Percentiles rank a stretch among this genome's conserved stretches.
Conservation (phyloP, 2,888 invertebrate species). For the Caenorhabditis doughertyi region DNA sequence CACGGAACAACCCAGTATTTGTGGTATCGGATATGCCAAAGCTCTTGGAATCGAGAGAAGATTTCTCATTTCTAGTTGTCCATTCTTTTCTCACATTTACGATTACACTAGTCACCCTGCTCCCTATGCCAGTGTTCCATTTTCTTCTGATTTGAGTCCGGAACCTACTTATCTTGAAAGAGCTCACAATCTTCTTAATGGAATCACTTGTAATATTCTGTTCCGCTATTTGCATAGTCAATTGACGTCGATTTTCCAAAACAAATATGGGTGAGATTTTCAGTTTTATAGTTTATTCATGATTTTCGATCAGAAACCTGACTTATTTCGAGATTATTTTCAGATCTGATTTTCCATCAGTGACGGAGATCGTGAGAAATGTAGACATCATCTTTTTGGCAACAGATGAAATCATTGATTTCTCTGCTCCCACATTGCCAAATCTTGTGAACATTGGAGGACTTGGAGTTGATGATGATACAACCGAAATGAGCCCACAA, state of each 20-base stretch:
- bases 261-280: constrained; percentile 50
- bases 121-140: constrained; percentile 41
- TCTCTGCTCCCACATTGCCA: constrained; percentile 71
- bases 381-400: constrained; percentile 73
- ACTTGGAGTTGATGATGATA: constrained; percentile 57
- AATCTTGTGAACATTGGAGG: constrained; percentile 76
- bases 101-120: constrained; percentile 43
- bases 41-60: constrained; percentile 69
- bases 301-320: not conserved
- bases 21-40: constrained; percentile 70
- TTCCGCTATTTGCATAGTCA: constrained; percentile 11
- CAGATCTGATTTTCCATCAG: constrained; percentile 69
- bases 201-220: constrained; percentile 6
- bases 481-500: constrained; percentile 30
- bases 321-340: constrained; percentile 20
- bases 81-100: constrained; percentile 24
- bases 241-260: constrained; percentile 39
- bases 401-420: constrained; percentile 74
- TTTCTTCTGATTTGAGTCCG: constrained; percentile 33
- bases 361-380: constrained; percentile 62
- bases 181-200: constrained; percentile 6
- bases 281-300: not conserved
- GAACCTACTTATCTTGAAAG: constrained; percentile 52
- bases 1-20: constrained; percentile 71
- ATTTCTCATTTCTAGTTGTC: constrained; percentile 70